phyloP scores from a whole-genome alignment of 2,113 vertebrate species.

The Madoqua kirkii region DNA sequence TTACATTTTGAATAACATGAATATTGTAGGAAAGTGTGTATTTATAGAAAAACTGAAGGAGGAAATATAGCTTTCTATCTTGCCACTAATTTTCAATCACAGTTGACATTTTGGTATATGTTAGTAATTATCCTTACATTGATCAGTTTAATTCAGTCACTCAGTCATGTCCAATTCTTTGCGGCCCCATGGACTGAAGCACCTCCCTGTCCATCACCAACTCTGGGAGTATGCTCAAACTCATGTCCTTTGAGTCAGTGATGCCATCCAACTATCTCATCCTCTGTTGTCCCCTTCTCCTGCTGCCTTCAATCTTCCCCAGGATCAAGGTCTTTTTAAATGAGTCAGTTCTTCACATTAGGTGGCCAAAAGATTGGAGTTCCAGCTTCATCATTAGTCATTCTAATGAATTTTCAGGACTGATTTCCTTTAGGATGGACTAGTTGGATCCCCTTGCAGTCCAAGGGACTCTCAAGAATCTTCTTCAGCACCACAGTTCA shows the following conservation, averaged over 20 bases:
- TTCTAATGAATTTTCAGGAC: neutral
- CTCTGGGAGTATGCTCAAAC: neutral
- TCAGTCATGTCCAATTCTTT: neutral
- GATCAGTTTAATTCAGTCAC: neutral
- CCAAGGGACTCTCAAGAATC: neutral
- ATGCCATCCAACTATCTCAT: neutral
- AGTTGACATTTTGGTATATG: neutral
- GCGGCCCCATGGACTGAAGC: neutral
- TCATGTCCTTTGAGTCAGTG: neutral
- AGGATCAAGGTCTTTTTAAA: neutral
- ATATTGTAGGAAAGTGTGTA: neutral
- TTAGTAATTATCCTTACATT: neutral
- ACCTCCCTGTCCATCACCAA: neutral
- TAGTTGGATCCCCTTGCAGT: neutral
- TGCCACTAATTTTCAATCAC: neutral
- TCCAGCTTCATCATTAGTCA: neutral
- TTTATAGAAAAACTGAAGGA: neutral
- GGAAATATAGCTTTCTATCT: neutral
- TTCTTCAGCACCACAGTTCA: neutral
- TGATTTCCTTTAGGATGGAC: neutral
- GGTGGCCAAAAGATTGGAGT: neutral
- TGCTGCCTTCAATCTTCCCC: neutral
- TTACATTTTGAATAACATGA: constrained; percentile 8
- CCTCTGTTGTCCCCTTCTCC: neutral
- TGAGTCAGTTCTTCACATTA: neutral